A percentile compares a stretch with the other conserved stretches of the same genome.
Conservation (phyloP, 2,113 vertebrate species). For the Anhinga rufa region DNA sequence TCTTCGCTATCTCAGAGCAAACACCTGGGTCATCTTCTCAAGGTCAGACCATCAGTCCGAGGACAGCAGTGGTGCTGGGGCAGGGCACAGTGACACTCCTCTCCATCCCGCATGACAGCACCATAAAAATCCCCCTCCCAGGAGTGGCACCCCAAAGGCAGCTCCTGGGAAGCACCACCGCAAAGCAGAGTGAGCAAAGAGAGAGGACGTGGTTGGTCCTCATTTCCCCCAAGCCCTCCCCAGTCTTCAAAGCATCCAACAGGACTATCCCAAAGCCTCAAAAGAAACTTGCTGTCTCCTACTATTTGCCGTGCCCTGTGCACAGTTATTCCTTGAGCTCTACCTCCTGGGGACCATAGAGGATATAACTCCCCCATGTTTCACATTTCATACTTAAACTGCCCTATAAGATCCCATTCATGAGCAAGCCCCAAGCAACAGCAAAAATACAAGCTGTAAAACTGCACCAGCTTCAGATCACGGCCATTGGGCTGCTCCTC, state of each 20-base stretch:
- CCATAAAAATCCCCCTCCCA: background rate
- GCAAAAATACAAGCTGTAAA: background rate
- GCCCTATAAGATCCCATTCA: background rate
- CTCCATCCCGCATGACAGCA: rapidly evolving
- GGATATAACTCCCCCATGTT: background rate
- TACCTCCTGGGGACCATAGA: background rate
- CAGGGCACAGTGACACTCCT: background rate
- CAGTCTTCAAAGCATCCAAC: background rate
- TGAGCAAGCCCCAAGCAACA: background rate
- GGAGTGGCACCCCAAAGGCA: background rate
- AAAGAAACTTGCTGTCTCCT: background rate
- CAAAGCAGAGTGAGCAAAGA: background rate
- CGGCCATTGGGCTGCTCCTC: background rate
- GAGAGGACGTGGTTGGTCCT: background rate
- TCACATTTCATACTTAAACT: background rate
- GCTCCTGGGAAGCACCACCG: background rate
- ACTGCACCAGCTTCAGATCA: background rate
- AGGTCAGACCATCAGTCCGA: background rate
- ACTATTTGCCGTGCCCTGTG: background rate
- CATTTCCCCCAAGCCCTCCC: background rate
- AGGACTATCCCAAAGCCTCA: background rate
- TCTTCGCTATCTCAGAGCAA: background rate
- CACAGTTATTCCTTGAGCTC: background rate
- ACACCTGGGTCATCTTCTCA: background rate
- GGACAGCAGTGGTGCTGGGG: background rate